phyloP scores from a whole-genome alignment of 2,888 invertebrate species.

The Heliothis peltigera region DNA sequence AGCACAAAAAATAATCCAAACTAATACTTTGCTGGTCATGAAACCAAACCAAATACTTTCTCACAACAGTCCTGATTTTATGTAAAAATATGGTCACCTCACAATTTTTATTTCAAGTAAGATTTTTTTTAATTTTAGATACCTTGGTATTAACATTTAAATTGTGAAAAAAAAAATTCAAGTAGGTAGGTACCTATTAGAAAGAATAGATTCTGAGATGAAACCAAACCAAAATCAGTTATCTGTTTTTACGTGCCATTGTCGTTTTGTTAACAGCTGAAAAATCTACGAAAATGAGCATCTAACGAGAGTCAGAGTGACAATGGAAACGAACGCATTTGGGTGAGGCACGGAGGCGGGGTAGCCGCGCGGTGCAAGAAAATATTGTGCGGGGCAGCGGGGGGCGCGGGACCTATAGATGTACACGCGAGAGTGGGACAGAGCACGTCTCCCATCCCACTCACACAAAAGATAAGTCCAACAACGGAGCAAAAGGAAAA shows the following conservation, averaged over 20 bases:
- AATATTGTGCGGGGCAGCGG: constrained; percentile 76
- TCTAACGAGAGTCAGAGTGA: constrained; percentile 35
- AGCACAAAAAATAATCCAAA: no score
- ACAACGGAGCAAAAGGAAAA: constrained; percentile 78
- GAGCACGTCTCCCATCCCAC: constrained; percentile 52
- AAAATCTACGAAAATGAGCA: neutral
- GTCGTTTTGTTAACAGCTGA: neutral
- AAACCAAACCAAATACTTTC: no score
- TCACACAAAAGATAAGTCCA: constrained; percentile 75
- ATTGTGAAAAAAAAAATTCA: neutral
- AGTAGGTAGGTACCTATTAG: no score
- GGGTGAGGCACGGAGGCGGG: constrained; percentile 85
- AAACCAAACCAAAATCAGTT: no score
- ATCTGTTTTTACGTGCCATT: no score
- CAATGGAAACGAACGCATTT: constrained; percentile 79
- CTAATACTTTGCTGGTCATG: no score
- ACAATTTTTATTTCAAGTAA: neutral
- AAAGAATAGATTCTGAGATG: no score
- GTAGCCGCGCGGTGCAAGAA: constrained; percentile 81
- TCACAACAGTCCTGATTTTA: neutral
- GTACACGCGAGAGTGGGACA: constrained; percentile 66
- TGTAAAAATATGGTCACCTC: neutral
- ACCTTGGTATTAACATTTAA: neutral
- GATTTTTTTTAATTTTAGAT: neutral
- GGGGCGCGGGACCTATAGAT: constrained; percentile 61